A percentile compares a stretch with the other conserved stretches of the same genome.
phyloP scores from a whole-genome alignment of 2,888 invertebrate species.

The Calliopum simillimum region DNA sequence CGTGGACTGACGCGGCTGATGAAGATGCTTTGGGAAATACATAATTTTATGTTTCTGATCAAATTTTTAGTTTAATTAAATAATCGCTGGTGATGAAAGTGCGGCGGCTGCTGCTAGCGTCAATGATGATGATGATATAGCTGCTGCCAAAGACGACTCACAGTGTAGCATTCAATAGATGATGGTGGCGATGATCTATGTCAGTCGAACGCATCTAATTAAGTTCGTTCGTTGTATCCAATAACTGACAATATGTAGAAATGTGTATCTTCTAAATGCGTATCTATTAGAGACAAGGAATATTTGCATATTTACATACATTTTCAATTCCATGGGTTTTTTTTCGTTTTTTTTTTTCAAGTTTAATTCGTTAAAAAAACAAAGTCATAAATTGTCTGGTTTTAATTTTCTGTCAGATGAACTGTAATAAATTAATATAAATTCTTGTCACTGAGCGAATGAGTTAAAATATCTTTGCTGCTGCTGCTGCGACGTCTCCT shows the following conservation, averaged over 20 bases:
- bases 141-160: neutral
- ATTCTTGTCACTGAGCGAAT: constrained; percentile 57
- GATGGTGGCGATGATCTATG: constrained; percentile 13
- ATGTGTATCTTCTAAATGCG: neutral
- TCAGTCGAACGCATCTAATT: neutral
- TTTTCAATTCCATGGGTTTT: constrained; percentile 46
- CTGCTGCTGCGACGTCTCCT: neutral
- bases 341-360: constrained; percentile 47
- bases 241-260: neutral
- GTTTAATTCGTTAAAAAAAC: constrained; percentile 58
- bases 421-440: constrained; percentile 66
- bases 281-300: constrained; percentile 29
- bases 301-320: constrained; percentile 48
- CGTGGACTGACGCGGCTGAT: neutral
- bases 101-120: neutral
- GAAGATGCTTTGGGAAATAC: neutral
- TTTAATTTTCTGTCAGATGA: constrained; percentile 65
- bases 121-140: constrained; percentile 3
- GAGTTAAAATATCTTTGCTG: constrained; percentile 24
- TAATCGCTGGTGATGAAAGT: too few species aligned
- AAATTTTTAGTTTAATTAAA: too few species aligned
- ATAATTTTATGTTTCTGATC: too few species aligned
- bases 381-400: constrained; percentile 64
- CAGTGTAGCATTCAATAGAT: neutral
- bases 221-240: constrained; percentile 18